Percentiles rank a stretch among this genome's conserved stretches.
These are phyloP conservation scores for Spheniscus humboldti DNA, from an alignment of 2,797 vertebrate species.

Conservation along the genomic window DNA sequence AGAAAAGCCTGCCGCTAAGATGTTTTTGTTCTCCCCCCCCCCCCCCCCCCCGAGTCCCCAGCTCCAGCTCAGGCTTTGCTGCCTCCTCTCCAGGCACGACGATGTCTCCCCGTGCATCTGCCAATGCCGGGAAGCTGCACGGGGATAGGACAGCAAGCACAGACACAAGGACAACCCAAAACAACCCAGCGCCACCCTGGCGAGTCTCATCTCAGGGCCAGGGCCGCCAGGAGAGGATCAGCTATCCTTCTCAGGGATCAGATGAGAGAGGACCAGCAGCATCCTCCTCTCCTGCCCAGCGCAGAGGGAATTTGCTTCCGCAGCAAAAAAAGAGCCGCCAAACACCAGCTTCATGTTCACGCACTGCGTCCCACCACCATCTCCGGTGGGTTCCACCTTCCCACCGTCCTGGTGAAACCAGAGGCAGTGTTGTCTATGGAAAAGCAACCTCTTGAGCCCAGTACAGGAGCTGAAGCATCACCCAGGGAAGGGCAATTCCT, in stretches of 20 bases:
- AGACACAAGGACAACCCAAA: background rate
- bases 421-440: background rate
- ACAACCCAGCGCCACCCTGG: background rate
- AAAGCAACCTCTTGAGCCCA: background rate
- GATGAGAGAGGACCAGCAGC: background rate
- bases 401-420: background rate
- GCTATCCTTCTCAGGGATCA: background rate
- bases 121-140: rapidly evolving
- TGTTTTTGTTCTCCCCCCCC: background rate
- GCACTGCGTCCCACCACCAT: background rate
- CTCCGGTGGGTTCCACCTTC: background rate
- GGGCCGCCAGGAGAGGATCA: background rate
- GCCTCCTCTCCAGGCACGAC: background rate
- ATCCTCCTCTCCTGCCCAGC: background rate
- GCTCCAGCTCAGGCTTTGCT: background rate
- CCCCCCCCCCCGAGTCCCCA: background rate
- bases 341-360: background rate
- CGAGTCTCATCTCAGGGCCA: background rate
- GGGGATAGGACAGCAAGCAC: background rate
- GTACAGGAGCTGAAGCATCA: background rate
- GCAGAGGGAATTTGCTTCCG: rapidly evolving
- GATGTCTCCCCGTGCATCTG: background rate
- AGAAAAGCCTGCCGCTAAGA: background rate
- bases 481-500: background rate
- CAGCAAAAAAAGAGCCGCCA: background rate